A percentile compares a stretch with the other conserved stretches of the same genome.
Conservation (phyloP, 2,113 vertebrate species). For the Crotalus tigris region DNA sequence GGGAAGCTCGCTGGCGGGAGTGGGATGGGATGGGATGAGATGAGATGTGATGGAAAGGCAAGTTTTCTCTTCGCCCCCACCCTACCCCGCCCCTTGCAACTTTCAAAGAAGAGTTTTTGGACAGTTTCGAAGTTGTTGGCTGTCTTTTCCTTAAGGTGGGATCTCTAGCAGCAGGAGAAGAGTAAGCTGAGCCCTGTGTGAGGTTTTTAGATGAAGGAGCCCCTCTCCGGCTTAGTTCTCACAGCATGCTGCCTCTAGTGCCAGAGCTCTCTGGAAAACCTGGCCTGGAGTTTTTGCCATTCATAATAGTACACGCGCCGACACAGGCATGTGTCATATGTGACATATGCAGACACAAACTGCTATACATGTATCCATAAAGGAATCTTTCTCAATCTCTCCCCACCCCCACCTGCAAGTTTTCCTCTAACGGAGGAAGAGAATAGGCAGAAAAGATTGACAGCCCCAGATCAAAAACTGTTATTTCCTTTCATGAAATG, state of each 20-base stretch:
- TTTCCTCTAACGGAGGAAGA: neutral
- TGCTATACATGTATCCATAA: neutral
- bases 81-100: neutral
- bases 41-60: neutral
- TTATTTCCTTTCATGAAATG: neutral
- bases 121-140: neutral
- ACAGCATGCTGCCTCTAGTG: constrained; percentile 46
- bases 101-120: neutral
- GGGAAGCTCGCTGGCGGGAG: constrained; percentile 1
- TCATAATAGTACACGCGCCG: neutral
- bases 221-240: constrained; percentile 44
- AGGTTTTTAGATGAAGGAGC: constrained; percentile 41
- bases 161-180: constrained; percentile 15
- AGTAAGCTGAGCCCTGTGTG: constrained; percentile 45
- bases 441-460: neutral
- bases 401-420: neutral
- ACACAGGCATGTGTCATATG: neutral
- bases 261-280: constrained; percentile 34
- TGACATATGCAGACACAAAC: neutral
- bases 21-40: neutral
- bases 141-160: neutral
- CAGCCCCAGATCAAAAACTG: neutral
- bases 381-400: neutral
- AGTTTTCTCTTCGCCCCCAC: neutral
- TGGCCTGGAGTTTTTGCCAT: constrained; percentile 29